Base-by-base conservation (phyloP, 2,113 vertebrate species). In the Ochotona princeps region DNA sequence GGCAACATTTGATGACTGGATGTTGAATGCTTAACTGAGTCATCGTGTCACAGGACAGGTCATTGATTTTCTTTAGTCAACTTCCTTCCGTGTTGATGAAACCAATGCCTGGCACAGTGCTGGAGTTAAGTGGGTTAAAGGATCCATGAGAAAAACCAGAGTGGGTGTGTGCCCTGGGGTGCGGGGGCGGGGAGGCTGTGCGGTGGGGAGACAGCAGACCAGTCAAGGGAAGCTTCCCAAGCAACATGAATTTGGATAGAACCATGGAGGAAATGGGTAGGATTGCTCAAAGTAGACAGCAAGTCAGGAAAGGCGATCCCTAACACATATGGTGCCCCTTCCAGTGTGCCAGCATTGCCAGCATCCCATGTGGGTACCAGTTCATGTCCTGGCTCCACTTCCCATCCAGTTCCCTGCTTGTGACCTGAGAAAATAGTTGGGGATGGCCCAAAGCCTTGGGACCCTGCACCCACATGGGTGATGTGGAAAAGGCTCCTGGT, bases 1-100 rank as follows among this genome's bases (percentile, higher is more conserved):
- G 12, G 47, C 73, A 85, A 95, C 67, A 80, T 35, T 66, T 66
- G 13, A 83, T 83, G 91, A 86, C 44, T 3, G 32, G 92, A 67
- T 8, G 44, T 11, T 89, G 94, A 96, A 2, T 79, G 47, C 32
- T 9, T 86, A 54, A 81, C 35, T 95, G 93, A 95, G 75, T 97
- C 94, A 89, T 1, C 61, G 20, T 38, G 51, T 95, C 94, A 95
- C 30, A 88, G 90, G 79, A 84, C 17, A 72, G 3, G 32, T 51
- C n/a, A 18, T 83, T 82, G 7, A 49, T 76, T 94, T 92, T 84
- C 28, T 89, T 21, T 6, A 60, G 75, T 66, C 30, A 91, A 74
- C 66, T 86, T 95, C 83, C 70, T 49, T 94, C 66, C 75, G 5
- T 47, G 26, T 20, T 74, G 35, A 75, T 63, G 30, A 44, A 12